phyloP scores from a whole-genome alignment of 2,797 vertebrate species.

The Sebastolobus alascanus region DNA sequence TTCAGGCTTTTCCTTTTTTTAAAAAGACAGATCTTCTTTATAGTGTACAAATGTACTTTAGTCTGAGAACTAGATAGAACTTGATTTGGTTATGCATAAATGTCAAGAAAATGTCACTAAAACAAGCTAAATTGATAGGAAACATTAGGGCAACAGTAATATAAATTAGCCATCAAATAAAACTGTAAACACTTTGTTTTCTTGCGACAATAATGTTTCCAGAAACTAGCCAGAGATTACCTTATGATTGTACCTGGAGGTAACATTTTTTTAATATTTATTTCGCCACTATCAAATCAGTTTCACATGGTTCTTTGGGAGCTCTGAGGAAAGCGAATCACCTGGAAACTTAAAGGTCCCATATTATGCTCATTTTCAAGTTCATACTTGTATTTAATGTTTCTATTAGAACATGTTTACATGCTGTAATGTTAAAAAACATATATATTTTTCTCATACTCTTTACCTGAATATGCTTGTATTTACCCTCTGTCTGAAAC shows the following conservation, averaged over 20 bases:
- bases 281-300: neutral
- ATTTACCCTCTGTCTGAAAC: too few species aligned
- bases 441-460: too few species aligned
- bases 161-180: neutral
- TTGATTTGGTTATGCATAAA: neutral
- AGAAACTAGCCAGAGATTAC: neutral
- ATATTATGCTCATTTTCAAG: too few species aligned
- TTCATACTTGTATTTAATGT: too few species aligned
- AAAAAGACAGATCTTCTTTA: neutral
- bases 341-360: neutral
- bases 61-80: neutral
- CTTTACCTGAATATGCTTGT: too few species aligned
- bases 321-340: neutral
- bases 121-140: neutral
- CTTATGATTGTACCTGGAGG: neutral
- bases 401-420: too few species aligned
- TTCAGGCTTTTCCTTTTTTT: neutral
- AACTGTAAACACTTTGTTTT: neutral
- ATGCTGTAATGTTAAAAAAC: too few species aligned
- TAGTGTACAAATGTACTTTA: neutral
- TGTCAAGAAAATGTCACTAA: neutral
- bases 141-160: neutral
- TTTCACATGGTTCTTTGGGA: neutral
- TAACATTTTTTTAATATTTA: neutral
- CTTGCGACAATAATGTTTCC: neutral